phyloP scores from a whole-genome alignment of 2,888 invertebrate genomes.

The Philhelius pedissequus region DNA sequence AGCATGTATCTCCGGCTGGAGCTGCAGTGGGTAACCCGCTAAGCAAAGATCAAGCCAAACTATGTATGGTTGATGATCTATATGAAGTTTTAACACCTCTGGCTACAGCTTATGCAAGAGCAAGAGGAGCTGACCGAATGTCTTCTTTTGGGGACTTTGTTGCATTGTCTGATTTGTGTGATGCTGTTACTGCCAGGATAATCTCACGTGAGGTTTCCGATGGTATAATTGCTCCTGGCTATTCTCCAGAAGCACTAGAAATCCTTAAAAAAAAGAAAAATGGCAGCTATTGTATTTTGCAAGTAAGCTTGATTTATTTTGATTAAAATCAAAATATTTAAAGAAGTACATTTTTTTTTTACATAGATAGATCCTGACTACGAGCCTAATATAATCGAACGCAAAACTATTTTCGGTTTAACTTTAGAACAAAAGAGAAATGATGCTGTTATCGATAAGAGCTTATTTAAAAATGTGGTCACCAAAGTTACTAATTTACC shows the following conservation, averaged over 20 bases:
- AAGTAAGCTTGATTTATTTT: slow-evolving; percentile 79
- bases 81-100: slow-evolving; percentile 86
- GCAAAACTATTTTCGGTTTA: slow-evolving; percentile 90
- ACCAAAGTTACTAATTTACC: slow-evolving; percentile 85
- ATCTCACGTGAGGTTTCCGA: slow-evolving; percentile 97
- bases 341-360: slow-evolving; percentile 18
- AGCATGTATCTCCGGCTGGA: slow-evolving; percentile 98
- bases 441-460: slow-evolving; percentile 88
- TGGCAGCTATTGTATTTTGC: slow-evolving; percentile 93
- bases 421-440: slow-evolving; percentile 93
- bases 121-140: slow-evolving; percentile 98
- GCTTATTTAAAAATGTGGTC: slow-evolving; percentile 90
- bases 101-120: slow-evolving; percentile 95
- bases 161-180: slow-evolving; percentile 94
- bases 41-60: slow-evolving; percentile 86
- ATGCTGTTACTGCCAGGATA: slow-evolving; percentile 92
- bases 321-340: background rate
- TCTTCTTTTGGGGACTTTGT: slow-evolving; percentile 99
- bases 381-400: slow-evolving; percentile 89
- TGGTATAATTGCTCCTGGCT: slow-evolving; percentile 98
- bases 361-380: slow-evolving; percentile 95
- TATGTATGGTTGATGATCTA: slow-evolving; percentile 96
- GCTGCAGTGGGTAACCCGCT: slow-evolving; percentile 94
- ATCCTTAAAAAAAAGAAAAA: slow-evolving; percentile 96
- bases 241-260: slow-evolving; percentile 89